Base-by-base conservation (phyloP, 1,140 invertebrate species). In the Anadara kagoshimensis region DNA sequence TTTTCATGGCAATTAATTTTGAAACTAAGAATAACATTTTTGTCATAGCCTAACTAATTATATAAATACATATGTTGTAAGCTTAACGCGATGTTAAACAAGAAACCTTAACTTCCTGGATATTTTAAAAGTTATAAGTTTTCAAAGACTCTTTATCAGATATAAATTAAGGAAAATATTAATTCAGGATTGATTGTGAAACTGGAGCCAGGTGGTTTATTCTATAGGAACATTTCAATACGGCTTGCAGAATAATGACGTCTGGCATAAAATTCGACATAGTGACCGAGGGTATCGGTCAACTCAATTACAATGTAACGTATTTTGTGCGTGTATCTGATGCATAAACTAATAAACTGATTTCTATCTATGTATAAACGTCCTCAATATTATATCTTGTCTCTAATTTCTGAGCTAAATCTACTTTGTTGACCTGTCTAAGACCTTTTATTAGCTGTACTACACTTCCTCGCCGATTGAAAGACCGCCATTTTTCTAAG, bases 401-500 rank as follows among this genome's bases (percentile, higher is more conserved):
- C 49, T 79, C 75, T 45, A 79, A 51, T 76, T 69, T 73, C 22
- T 73, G 68, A 18, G 78, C 78, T 16, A 79, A 22, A 11, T 79
- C 78, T 11, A 74, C 67, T 66, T 77, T 79, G 18, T 71, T 64
- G 8, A 76, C 47, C 45, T 73, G 74, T 43, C 73, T 29, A 45
- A 79, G 59, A 54, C 74, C 65, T 70, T 61, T 70, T 12, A 77
- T 72, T 12, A 80, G 43, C 36, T 80, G 78, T 5, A 44, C 59
- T 47, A 80, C 57, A 47, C 75, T 64, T 14, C 75, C 54, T 14
- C 69, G 68, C 14, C 76, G 26, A 51, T 80, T 78, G 53, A 80
- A 80, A 11, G 51, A 24, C 14, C 75, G 69, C 78, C 78, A 80
- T 73, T 80, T 80, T 54, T 78, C 75, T 8, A 80, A 43, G 56